Conservation (phyloP, 2,888 invertebrate species). For the Orthosia gracilis region DNA sequence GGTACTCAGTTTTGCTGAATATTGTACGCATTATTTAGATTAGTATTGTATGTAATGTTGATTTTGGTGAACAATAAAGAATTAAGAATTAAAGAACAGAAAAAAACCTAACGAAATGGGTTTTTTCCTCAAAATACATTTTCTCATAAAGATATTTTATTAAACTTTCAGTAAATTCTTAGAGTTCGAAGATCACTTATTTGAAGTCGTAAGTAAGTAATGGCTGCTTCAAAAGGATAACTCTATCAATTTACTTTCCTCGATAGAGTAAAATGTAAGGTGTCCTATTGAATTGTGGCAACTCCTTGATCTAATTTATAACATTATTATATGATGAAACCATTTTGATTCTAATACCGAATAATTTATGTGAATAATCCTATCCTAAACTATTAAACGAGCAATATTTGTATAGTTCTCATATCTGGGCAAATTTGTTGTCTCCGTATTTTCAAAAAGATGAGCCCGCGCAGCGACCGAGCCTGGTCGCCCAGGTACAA, state of each 20-base stretch:
- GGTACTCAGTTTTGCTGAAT: too few relatives aligned
- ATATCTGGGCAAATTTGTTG: too few relatives aligned
- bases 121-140: neutral
- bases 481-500: too few relatives aligned
- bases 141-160: conserved; percentile 18
- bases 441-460: too few relatives aligned
- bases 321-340: neutral
- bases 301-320: conserved; percentile 9
- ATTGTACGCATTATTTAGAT: too few relatives aligned
- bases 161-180: conserved; percentile 20
- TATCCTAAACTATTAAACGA: too few relatives aligned
- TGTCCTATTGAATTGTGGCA: conserved; percentile 18
- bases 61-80: too few relatives aligned
- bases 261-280: conserved; percentile 1
- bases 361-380: neutral
- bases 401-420: too few relatives aligned
- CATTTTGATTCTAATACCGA: neutral
- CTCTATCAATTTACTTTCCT: conserved; percentile 25
- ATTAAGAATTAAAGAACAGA: too few relatives aligned
- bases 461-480: too few relatives aligned
- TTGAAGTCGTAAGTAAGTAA: conserved; percentile 26
- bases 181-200: conserved; percentile 18
- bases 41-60: too few relatives aligned
- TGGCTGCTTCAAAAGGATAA: conserved; percentile 17
- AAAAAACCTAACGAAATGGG: neutral